Percentiles rank a stretch among this genome's conserved stretches.
Evolutionary conservation across 2,888 invertebrate species (phyloP).

Genomic region (Conus canariensis): DNA sequence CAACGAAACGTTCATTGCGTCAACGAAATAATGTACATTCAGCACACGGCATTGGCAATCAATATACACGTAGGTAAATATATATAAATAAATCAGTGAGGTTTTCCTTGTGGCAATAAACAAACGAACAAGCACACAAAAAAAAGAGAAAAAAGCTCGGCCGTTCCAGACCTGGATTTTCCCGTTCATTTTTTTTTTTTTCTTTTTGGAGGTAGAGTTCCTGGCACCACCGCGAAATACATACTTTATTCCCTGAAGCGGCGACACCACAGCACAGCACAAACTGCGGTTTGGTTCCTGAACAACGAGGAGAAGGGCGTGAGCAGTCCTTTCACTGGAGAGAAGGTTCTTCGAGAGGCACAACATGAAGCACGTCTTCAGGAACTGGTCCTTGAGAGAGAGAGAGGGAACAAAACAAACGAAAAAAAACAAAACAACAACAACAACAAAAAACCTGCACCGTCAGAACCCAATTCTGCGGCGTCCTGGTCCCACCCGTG

Average conservation of each 20-base stretch:
- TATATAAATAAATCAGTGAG: neutral
- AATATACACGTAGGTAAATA: neutral
- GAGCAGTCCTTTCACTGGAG: neutral
- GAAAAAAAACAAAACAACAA: neutral
- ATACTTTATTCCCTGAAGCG: conserved; percentile 27
- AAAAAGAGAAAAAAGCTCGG: neutral
- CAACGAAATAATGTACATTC: neutral
- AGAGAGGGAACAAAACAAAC: neutral
- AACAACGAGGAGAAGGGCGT: neutral
- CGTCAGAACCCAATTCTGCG: neutral
- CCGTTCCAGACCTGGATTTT: neutral
- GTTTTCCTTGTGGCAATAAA: conserved; percentile 25
- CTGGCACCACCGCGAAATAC: conserved; percentile 17
- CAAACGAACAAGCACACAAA: no score
- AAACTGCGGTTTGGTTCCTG: neutral
- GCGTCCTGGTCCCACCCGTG: conserved; percentile 1
- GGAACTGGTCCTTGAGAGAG: no score
- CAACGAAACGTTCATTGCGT: neutral
- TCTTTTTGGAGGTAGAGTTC: neutral
- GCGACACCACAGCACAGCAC: neutral
- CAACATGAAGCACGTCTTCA: neutral
- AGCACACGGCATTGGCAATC: neutral
- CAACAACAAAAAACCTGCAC: neutral
- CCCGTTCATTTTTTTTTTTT: neutral
- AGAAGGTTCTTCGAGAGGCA: no score